A percentile compares a stretch with the other conserved stretches of the same genome.
Evolutionary conservation across 2,797 vertebrate genomes (phyloP).

Genomic region (Acrossocheilus fasciatus): DNA sequence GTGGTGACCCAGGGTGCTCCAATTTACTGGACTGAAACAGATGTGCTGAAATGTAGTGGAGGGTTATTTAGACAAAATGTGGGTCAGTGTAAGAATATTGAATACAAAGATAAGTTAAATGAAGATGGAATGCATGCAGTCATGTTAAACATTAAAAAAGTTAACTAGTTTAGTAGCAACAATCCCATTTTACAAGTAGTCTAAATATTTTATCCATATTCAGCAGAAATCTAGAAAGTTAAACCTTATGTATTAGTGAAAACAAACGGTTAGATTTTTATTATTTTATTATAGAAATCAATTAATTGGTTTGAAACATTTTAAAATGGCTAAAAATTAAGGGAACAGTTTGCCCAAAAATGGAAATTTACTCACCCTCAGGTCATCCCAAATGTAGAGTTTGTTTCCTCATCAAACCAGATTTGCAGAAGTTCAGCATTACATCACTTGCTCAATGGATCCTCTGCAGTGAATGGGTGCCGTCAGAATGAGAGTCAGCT

Average conservation of each 20-base stretch:
- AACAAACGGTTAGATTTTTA: neutral
- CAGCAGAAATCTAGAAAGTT: neutral
- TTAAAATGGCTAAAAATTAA: neutral
- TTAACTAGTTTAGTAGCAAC: neutral
- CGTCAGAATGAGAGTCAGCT: neutral
- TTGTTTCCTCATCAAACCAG: neutral
- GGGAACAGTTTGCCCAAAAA: neutral
- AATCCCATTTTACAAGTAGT: neutral
- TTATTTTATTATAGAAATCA: neutral
- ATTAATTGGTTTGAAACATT: neutral
- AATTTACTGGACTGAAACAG: neutral
- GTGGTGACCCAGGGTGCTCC: conserved; percentile 13
- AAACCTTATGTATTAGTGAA: neutral
- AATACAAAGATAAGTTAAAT: neutral
- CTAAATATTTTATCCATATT: neutral
- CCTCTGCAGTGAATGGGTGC: neutral
- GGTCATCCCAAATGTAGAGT: neutral
- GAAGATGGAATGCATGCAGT: neutral
- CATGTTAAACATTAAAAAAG: neutral
- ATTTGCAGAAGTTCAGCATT: neutral
- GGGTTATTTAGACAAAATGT: neutral
- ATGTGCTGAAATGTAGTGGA: neutral
- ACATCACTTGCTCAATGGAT: neutral
- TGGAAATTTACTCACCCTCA: neutral
- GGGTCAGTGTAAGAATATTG: conserved; percentile 3